Evolutionary conservation across 2,797 vertebrate genomes (phyloP).

Genomic region (Glossophaga mutica): DNA sequence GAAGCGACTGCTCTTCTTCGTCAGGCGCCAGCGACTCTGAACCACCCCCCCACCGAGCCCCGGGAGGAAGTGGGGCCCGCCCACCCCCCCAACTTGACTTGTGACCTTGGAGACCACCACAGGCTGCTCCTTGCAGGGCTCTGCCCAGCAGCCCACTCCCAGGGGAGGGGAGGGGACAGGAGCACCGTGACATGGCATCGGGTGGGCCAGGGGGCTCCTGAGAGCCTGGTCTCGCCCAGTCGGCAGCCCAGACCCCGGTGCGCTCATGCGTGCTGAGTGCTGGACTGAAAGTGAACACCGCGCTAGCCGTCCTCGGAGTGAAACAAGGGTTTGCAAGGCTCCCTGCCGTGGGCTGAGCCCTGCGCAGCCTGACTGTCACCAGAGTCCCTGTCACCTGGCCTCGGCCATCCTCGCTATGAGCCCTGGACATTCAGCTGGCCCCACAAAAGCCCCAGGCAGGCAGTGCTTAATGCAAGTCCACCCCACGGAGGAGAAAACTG

Average conservation of each 20-base stretch:
- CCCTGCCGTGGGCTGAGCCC: background rate
- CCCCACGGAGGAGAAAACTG: background rate
- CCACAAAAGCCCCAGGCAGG: background rate
- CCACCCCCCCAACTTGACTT: background rate
- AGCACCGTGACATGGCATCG: background rate
- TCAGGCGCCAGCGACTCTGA: no score
- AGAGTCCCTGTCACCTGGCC: background rate
- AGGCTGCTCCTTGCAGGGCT: background rate
- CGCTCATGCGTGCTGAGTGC: background rate
- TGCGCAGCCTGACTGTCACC: accelerated
- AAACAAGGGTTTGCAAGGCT: background rate
- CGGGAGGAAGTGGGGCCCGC: accelerated
- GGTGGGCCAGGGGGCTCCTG: background rate
- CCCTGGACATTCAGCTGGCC: background rate
- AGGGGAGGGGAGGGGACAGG: background rate
- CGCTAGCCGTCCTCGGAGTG: accelerated
- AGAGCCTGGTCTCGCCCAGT: background rate
- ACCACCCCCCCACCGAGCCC: background rate
- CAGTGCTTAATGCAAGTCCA: background rate
- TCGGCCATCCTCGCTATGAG: background rate
- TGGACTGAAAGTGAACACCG: background rate
- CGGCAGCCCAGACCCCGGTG: background rate
- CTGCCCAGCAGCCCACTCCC: background rate
- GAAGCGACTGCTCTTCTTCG: no score
- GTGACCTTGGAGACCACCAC: no score